A percentile compares a stretch with the other conserved stretches of the same genome.
Conservation (phyloP, 1,140 invertebrate species). For the Drosophila guanche region DNA sequence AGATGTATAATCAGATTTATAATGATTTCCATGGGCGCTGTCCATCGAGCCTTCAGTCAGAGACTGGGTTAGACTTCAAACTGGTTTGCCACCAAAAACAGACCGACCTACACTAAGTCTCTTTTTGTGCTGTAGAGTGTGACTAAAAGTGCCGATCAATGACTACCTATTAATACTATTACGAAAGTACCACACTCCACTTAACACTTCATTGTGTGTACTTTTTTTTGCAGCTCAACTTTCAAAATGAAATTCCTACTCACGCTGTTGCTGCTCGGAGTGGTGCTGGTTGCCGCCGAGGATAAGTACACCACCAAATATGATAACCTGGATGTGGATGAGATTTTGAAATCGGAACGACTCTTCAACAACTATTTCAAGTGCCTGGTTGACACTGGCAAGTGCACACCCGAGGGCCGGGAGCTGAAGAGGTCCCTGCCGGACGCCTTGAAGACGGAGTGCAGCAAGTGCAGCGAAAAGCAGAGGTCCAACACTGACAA, state of each 20-base stretch:
- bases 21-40: constrained; percentile 32
- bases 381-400: constrained; percentile 87
- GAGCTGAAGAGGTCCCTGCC: constrained; percentile 88
- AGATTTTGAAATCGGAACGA: constrained; percentile 88
- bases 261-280: constrained; percentile 68
- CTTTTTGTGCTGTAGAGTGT: constrained; percentile 15
- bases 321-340: constrained; percentile 88
- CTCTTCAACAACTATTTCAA: constrained; percentile 87
- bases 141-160: constrained; percentile 28
- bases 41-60: constrained; percentile 4
- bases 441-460: constrained; percentile 87
- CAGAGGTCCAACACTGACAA: constrained; percentile 85
- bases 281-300: constrained; percentile 83
- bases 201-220: constrained; percentile 2
- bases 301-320: constrained; percentile 89
- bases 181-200: background rate
- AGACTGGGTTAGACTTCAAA: constrained; percentile 26
- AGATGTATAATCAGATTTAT: background rate
- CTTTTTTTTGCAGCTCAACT: constrained; percentile 2
- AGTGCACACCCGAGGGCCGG: constrained; percentile 88
- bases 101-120: constrained; percentile 10
- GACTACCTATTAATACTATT: background rate
- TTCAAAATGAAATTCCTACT: constrained; percentile 54
- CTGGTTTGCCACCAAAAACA: constrained; percentile 20
- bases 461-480: constrained; percentile 86